Evolutionary conservation across 2,888 invertebrate species (phyloP).

Genomic region (Sphecodes monilicornis): DNA sequence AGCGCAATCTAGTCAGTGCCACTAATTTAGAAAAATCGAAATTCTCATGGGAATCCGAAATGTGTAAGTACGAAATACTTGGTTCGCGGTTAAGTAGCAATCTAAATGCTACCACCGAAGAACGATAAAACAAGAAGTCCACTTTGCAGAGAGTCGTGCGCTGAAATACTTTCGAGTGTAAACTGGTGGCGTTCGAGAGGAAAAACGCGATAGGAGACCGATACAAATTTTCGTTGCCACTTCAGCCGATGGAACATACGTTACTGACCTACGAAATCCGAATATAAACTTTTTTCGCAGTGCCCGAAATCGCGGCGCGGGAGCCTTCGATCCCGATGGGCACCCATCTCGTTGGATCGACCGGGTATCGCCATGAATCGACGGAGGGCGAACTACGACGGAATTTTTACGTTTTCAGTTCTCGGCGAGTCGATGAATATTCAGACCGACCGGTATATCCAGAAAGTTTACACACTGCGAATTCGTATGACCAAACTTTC

Average conservation of each 20-base stretch:
- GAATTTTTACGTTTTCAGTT: slow-evolving; percentile 34
- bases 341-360: slow-evolving; percentile 5
- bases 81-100: neutral
- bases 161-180: neutral
- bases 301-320: neutral
- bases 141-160: neutral
- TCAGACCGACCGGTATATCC: slow-evolving; percentile 35
- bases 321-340: slow-evolving; percentile 18
- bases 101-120: neutral
- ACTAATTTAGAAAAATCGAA: neutral
- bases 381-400: neutral
- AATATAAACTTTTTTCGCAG: slow-evolving; percentile 29
- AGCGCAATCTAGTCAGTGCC: neutral
- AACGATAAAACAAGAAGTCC: slow-evolving; percentile 1
- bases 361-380: slow-evolving; percentile 32
- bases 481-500: slow-evolving; percentile 52
- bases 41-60: neutral
- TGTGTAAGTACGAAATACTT: neutral
- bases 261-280: slow-evolving; percentile 17
- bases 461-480: slow-evolving; percentile 50
- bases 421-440: slow-evolving; percentile 43
- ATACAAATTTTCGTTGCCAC: slow-evolving; percentile 15
- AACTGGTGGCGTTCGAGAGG: neutral
- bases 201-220: neutral
- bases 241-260: slow-evolving; percentile 14